Base-by-base conservation (phyloP, 2,797 vertebrate genomes). In the Chrosomus eos region DNA sequence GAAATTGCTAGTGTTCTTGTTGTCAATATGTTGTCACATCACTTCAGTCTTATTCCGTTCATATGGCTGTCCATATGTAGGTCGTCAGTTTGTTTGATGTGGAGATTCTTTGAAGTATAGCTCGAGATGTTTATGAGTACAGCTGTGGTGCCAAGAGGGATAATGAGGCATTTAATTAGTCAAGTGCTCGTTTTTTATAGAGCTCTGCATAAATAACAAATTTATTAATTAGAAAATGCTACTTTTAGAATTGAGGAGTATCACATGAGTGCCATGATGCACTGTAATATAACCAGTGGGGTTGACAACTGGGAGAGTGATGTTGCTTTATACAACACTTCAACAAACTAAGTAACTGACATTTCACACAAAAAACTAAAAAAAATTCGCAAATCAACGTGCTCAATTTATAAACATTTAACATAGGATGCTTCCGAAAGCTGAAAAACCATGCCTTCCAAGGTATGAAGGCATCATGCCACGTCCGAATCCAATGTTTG, bases 81-180 rank as follows among this genome's bases (percentile, higher is more conserved):
- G 84, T 86, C 84, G 79, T 68, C 79, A 75, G 84, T 81, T 38
- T 81, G 81, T 83, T 84, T 83, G 81, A 80, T 84, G 82, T 81
- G 71, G 66, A 40, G 72, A 58, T 68, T 5, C 82, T 84, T 70
- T 84, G 83, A 84, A 62, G 82, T 60, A n/a, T n/a, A 78, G 28
- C 74, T 60, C 19, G 66, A 84, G 75, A 84, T 84, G 83, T 84
- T 71, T 84, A 79, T 84, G 64, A 36, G 66, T 48, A 51, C 75
- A 84, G 75, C 45, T 67, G 75, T 79, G 67, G 53, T 84, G 75
- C 75, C 83, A 84, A 68, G 36, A 84, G 83, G 40, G 53, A 71
- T 62, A 67, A 79, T 14, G 51, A 78, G 28, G 64, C 74, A 9
- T 72, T 79, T 84, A 79, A 84, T 84, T 79, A 71, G 64, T 84